Evolutionary conservation across 2,797 vertebrate genomes (phyloP), one percentile per base, ranked within the genome.

Genomic region (Acrossocheilus wenchowensis): DNA sequence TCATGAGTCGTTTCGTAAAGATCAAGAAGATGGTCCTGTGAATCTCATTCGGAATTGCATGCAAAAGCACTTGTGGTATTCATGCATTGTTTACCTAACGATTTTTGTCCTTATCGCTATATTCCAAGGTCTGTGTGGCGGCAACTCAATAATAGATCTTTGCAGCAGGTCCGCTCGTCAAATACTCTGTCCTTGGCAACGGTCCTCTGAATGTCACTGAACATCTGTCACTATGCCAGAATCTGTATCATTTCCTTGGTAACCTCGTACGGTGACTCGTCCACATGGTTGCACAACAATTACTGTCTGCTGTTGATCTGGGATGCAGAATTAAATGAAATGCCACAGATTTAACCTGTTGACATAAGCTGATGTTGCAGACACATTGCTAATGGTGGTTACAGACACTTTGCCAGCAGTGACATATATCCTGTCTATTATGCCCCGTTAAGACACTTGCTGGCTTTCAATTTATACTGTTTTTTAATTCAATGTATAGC

Each of bases 191-290:
- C 87, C 88, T 89, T 87, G 90, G 72, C 62, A 45, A 82, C 77
- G 21, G 73, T 84, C 83, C 83, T 81, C 69, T 88, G 88, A 89
- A 90, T 88, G 87, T 89, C 83, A 81, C 78, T 74, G 87, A 89
- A 89, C 86, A 89, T 90, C 83, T 90, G 87, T 85, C 50, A 45
- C 80, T 36, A 73, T 73, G 83, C 83, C 79, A 88, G 80, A 43
- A 54, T 88, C 83, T 88, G 83, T 90, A 81, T 86, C 73, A 79
- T 90, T 78, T 88, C 88, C 80, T 85, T 81, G 87, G 88, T 88
- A 88, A 90, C 88, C 77, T 78, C 75, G 14, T 74, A 72, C 45
- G 21, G 62, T 39, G 87, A 69, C 41, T 45, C n/a, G 52, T 89
- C 52, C 82, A 87, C 85, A 81, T 87, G 89, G 78, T 79, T 83